A percentile compares a stretch with the other conserved stretches of the same genome.
phyloP scores from a whole-genome alignment of 2,113 vertebrate species.

The Dromaius novaehollandiae region DNA sequence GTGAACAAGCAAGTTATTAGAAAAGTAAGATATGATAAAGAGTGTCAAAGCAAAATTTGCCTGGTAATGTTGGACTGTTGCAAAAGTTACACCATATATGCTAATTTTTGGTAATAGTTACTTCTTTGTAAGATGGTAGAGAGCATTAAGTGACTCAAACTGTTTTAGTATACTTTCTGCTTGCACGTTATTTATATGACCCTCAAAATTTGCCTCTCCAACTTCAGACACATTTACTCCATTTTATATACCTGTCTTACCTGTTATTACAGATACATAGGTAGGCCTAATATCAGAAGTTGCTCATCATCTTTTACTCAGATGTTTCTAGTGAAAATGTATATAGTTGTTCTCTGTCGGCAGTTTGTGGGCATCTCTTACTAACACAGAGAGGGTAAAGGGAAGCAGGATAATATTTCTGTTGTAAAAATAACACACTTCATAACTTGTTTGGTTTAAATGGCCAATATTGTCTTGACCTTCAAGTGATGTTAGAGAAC shows the following conservation, averaged over 20 bases:
- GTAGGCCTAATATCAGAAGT: neutral
- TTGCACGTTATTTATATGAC: neutral
- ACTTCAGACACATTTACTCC: neutral
- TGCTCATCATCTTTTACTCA: neutral
- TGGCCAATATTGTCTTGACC: neutral
- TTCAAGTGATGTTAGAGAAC: neutral
- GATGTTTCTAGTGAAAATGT: neutral
- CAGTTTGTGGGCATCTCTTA: neutral
- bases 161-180: neutral
- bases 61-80: neutral
- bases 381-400: neutral
- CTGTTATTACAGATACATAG: neutral
- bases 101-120: neutral
- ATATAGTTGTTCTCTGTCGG: neutral
- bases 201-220: neutral
- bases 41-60: neutral
- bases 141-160: neutral
- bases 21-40: neutral
- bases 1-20: neutral
- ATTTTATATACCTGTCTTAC: neutral
- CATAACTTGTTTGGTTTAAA: neutral
- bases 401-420: neutral
- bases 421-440: neutral
- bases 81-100: neutral
- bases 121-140: too few species aligned